Base-by-base conservation (phyloP, 2,113 vertebrate species). In the Aegotheles bennettii region DNA sequence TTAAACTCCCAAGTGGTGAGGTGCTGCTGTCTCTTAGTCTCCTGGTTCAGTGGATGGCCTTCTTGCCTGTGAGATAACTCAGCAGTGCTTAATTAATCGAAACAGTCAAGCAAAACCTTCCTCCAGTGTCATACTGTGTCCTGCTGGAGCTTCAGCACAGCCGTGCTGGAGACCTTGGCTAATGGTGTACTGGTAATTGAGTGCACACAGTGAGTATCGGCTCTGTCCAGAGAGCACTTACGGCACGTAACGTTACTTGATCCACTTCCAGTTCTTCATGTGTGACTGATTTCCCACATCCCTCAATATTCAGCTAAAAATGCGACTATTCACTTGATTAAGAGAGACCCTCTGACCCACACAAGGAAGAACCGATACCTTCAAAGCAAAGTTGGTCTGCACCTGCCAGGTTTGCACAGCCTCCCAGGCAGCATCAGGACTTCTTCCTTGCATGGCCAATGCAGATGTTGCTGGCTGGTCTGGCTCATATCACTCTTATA, bases 181-280 rank as follows among this genome's bases (percentile, higher is more conserved):
- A 56, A 69, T 16, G 36, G 36, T 1, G 0, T 61, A 42, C 11
- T 2, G 4, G 35, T 51, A 51, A 10, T 0, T 36, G 64, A 69
- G 54, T 3, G 20, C 9, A 29, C 29, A 15, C 64, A 77, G 67
- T 35, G 35, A 7, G 33, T 28, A 35, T 35, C 1, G 0, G 35
- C 51, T 67, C 40, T 26, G 10, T 43, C 60, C 45, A 77, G 69
- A 47, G 43, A 53, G 18, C 56, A n/a, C 61, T 42, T 54, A 21
- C 0, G 0, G 48, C 33, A 69, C 0, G 0, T 31, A 21, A 51
- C 16, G 2, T 33, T 24, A n/a, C 16, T 51, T 57, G 43, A 35
- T 87, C 12, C 2, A 0, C 31, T 74, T 74, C 38, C 73, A 84
- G 36, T 54, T 87, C 64, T 91, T 31, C 40, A 5, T 0, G 2